These are phyloP conservation scores for Neosilurus mollespiculum DNA, from an alignment of 2,797 vertebrate genomes.

Conservation along the genomic window DNA sequence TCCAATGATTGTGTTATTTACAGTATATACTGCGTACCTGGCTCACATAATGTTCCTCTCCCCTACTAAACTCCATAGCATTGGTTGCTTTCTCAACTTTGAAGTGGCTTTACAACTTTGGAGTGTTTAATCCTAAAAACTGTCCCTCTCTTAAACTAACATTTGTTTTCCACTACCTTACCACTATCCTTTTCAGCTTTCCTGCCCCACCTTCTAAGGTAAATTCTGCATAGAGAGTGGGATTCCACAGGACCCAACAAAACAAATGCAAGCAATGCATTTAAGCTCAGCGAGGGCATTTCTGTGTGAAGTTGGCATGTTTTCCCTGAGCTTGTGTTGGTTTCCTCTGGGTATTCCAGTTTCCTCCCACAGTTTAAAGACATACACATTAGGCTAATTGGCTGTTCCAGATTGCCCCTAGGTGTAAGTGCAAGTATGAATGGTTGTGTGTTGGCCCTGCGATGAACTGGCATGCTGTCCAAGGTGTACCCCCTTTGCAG, in stretches of 20 bases:
- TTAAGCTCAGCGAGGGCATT: too few relatives aligned
- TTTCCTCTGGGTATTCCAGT: too few relatives aligned
- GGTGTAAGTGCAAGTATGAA: too few relatives aligned
- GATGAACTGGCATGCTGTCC: too few relatives aligned
- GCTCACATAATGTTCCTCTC: not conserved
- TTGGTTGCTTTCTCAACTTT: not conserved
- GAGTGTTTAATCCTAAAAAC: not conserved
- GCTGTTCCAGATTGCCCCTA: too few relatives aligned
- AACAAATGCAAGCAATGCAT: not conserved
- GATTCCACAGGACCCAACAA: not conserved
- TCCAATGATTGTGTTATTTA: not conserved
- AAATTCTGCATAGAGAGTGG: not conserved
- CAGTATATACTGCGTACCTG: not conserved
- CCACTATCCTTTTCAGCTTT: not conserved
- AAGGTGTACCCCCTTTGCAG: too few relatives aligned
- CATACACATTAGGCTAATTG: too few relatives aligned
- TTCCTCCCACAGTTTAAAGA: too few relatives aligned
- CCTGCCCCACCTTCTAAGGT: not conserved
- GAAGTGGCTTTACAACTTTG: not conserved
- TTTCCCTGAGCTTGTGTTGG: too few relatives aligned
- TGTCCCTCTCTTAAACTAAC: not conserved
- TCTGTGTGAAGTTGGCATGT: too few relatives aligned
- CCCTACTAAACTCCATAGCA: too few relatives aligned
- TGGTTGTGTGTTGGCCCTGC: too few relatives aligned
- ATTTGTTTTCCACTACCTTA: not conserved